A percentile compares a stretch with the other conserved stretches of the same genome.
phyloP scores from a whole-genome alignment of 2,888 invertebrate species.

The Dermolepida albohirtum region DNA sequence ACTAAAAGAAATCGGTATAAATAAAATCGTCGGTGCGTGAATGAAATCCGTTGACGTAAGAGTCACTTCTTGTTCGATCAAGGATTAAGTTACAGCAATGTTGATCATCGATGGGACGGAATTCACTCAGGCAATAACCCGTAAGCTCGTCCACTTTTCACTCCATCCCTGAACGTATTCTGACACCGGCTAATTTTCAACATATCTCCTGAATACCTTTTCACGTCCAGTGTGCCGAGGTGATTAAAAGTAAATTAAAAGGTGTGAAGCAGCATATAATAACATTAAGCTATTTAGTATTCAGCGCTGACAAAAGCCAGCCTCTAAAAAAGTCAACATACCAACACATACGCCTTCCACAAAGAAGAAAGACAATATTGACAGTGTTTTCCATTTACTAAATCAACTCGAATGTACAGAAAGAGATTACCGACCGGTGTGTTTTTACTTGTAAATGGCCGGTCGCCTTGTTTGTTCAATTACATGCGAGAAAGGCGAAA shows the following conservation, averaged over 20 bases:
- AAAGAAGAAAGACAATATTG: slow-evolving; percentile 47
- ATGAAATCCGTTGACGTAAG: slow-evolving; percentile 54
- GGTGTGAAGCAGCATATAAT: slow-evolving; percentile 53
- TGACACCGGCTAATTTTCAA: slow-evolving; percentile 33
- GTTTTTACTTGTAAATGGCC: slow-evolving; percentile 41
- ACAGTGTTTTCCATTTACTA: slow-evolving; percentile 51
- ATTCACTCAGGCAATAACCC: slow-evolving; percentile 57
- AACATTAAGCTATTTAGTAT: slow-evolving; percentile 51
- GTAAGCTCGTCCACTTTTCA: slow-evolving; percentile 53
- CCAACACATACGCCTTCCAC: slow-evolving; percentile 36
- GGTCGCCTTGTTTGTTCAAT: slow-evolving; percentile 38
- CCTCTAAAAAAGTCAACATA: slow-evolving; percentile 48
- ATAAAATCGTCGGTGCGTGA: slow-evolving; percentile 48
- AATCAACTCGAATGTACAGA: slow-evolving; percentile 45
- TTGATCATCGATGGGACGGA: slow-evolving; percentile 55
- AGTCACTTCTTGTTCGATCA: slow-evolving; percentile 58
- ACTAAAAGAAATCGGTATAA: slow-evolving; percentile 44
- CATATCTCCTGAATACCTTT: slow-evolving; percentile 41
- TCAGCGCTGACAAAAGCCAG: slow-evolving; percentile 49
- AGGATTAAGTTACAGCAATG: slow-evolving; percentile 58
- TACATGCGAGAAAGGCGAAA: slow-evolving; percentile 38
- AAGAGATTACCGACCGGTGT: slow-evolving; percentile 43
- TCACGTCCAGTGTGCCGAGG: slow-evolving; percentile 44
- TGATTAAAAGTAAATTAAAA: slow-evolving; percentile 53
- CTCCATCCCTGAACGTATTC: slow-evolving; percentile 39